Evolutionary conservation across 2,797 vertebrate genomes (phyloP).

Genomic region (Sebastes melanostomus): DNA sequence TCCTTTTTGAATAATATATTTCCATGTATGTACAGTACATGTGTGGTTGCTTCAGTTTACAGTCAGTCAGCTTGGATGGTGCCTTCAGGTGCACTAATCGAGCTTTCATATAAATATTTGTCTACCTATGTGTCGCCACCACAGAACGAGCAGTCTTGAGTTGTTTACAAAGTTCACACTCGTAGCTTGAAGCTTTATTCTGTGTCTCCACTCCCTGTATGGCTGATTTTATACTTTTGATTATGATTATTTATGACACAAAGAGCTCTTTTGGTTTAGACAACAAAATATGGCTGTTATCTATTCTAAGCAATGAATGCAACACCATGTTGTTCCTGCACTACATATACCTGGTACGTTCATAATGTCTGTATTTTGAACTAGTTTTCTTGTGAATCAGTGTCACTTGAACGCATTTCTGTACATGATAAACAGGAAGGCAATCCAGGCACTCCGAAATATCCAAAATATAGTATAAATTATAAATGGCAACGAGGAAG

Average conservation of each 20-base stretch:
- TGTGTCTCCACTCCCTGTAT: not conserved
- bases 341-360: not conserved
- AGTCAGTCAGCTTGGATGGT: not conserved
- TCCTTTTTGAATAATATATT: not conserved
- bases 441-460: too few relatives aligned
- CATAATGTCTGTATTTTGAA: not conserved
- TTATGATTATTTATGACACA: slow-evolving; percentile 13
- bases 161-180: not conserved
- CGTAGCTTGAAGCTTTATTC: not conserved
- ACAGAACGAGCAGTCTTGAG: not conserved
- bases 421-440: too few relatives aligned
- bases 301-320: slow-evolving; percentile 21
- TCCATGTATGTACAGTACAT: not conserved
- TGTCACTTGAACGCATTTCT: too few relatives aligned
- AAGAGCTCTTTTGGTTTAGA: slow-evolving; percentile 11
- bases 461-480: too few relatives aligned
- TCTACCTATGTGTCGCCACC: not conserved
- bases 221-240: slow-evolving; percentile 23
- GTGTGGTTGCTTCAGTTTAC: not conserved
- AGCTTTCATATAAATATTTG: slow-evolving; percentile 12
- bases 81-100: not conserved
- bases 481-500: too few relatives aligned
- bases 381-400: not conserved
- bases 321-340: not conserved
- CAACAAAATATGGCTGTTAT: slow-evolving; percentile 7